Evolutionary conservation across 1,140 invertebrate genomes (phyloP), one percentile per base, ranked within the genome.

Genomic region (Hylyphantes graminicola): DNA sequence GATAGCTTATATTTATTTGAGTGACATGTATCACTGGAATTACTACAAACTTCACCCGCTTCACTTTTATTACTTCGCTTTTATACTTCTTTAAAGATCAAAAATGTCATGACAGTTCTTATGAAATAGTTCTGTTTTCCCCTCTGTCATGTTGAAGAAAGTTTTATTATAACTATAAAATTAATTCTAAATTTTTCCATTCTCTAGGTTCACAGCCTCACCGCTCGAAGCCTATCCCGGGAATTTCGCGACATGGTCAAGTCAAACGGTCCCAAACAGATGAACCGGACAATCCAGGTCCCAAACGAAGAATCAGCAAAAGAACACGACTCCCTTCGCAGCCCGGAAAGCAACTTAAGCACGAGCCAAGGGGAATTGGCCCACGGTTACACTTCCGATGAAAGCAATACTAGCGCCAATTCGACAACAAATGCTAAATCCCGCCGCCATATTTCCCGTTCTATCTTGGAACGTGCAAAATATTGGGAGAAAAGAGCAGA

Each of bases 221-320:
- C 94, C 50, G 94, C 94, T n/a, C 91, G 94, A 86, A 94, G 93
- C 86, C 91, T 96, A 54, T 93, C 94, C 0, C 93, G 92, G 87
- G 92, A 95, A 89, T 94, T 95, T 87, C 91, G 94, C 51, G 93
- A 95, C 86, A 93, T 93, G 74, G 89, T 94, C 12, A 79, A 87
- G 35, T 78, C 75, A 48, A 87, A 87, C 50, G 63, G 87, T 50
- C 87, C 88, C 0, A 70, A 86, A 35, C 85, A 83, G 50, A 73
- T 87, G n/a, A 88, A 89, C 82, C 80, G 86, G 15, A 87, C 87
- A 59, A 83, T 87, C 48, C 87, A 83, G 75, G 63, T 88, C n/a
- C 55, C 61, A 50, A 15, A 61, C 4, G 55, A 84, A 12, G 81
- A 83, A 50, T 21, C 55, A 11, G 50, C 54, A 17, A 75, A 51